Evolutionary conservation across 2,888 invertebrate species (phyloP), one percentile per base, ranked within the genome.

Genomic region (Cephus pulcher): DNA sequence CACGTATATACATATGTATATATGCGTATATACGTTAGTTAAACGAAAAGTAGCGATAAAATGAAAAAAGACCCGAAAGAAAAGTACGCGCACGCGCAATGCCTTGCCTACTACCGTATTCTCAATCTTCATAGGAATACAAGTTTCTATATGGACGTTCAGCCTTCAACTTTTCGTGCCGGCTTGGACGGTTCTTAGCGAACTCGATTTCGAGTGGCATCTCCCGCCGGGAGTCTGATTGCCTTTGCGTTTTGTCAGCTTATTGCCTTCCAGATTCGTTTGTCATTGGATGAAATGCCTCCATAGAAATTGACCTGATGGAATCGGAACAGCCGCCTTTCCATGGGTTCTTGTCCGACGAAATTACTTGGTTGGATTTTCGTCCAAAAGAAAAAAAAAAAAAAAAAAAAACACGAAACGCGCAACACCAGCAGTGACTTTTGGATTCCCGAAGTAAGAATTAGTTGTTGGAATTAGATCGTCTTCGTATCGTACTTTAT

Each of bases 201-300:
- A 83, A 83, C 83, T 81, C 82, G 83, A 84, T 84, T 80, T 81
- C 80, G 80, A 85, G 84, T 84, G 84, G 83, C 82, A 83, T 85
- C 83, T 83, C 86, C 85, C 84, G 86, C 81, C 80, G 86, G 73
- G 86, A 83, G 80, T 79, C 80, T 87, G 86, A 86, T 85, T 87
- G 83, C 86, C 80, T 81, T 82, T 79, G 83, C 84, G 83, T 86
- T 86, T 86, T 85, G 85, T 86, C 84, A 84, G 84, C 83, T 87
- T 86, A 86, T 86, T 87, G 85, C 84, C 83, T 82, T 82, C 81
- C 81, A 83, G 81, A 84, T 86, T 85, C 83, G 85, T 87, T 87
- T 85, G 87, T 87, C 87, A 85, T 86, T 86, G 81, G 81, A 56
- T 3, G 78, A 80, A 33, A 71, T 35, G 74, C 79, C 81, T 80